phyloP scores from a whole-genome alignment of 2,797 vertebrate species.

The Momotus momota region DNA sequence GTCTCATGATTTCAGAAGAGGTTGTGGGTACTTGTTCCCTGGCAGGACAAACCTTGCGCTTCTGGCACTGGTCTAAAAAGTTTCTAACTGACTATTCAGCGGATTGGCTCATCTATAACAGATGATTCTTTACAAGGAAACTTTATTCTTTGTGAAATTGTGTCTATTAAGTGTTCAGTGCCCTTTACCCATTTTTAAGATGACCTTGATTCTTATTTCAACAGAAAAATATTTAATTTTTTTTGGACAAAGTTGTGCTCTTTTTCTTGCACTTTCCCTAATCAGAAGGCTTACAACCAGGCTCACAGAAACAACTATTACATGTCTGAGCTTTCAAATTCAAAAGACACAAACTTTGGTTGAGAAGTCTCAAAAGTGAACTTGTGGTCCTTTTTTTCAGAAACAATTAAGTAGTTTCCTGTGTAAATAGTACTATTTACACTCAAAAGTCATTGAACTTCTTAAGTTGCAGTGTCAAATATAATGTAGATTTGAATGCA shows the following conservation, averaged over 20 bases:
- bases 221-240: neutral
- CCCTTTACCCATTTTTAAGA: neutral
- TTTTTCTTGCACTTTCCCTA: neutral
- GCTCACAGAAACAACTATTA: neutral
- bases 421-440: neutral
- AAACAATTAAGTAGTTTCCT: neutral
- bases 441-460: constrained; percentile 2
- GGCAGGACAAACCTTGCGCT: neutral
- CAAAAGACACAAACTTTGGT: neutral
- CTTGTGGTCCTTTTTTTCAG: neutral
- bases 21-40: neutral
- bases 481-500: neutral
- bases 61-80: neutral
- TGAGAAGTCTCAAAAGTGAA: neutral
- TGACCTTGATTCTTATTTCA: neutral
- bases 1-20: neutral
- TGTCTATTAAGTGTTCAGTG: neutral
- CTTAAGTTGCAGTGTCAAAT: neutral
- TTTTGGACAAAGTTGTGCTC: neutral
- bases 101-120: neutral
- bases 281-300: neutral
- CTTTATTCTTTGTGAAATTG: neutral
- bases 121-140: neutral
- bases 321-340: neutral
- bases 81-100: neutral